phyloP scores from a whole-genome alignment of 2,113 vertebrate genomes.

The Anser cygnoides region DNA sequence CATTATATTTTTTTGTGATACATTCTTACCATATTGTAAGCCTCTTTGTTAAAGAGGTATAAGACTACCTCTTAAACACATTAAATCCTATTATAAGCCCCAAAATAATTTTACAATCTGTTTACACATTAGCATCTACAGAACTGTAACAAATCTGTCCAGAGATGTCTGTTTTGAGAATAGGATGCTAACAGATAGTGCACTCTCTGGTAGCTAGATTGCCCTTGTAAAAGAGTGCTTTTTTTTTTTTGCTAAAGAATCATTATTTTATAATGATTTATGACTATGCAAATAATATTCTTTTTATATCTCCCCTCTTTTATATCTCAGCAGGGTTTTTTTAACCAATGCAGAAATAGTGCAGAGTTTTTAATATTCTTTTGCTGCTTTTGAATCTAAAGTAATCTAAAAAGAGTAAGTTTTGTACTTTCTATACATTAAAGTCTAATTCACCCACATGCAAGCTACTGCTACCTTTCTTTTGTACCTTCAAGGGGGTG shows the following conservation, averaged over 20 bases:
- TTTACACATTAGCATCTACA: conserved; percentile 58
- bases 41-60: conserved; percentile 64
- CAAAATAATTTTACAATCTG: conserved; percentile 57
- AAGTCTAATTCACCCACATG: neutral
- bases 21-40: conserved; percentile 66
- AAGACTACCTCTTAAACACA: conserved; percentile 64
- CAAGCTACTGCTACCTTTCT: conserved; percentile 24
- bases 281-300: conserved; percentile 71
- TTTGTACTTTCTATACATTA: conserved; percentile 17
- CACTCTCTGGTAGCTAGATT: conserved; percentile 52
- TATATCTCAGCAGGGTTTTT: conserved; percentile 51
- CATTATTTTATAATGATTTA: conserved; percentile 68
- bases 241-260: conserved; percentile 57
- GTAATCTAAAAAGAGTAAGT: neutral
- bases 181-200: conserved; percentile 43
- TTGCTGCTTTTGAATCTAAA: conserved; percentile 39
- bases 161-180: conserved; percentile 61
- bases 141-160: conserved; percentile 55
- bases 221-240: conserved; percentile 61
- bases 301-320: conserved; percentile 62
- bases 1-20: conserved; percentile 71
- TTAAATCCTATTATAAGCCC: conserved; percentile 60
- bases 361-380: conserved; percentile 23
- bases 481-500: conserved; percentile 8
- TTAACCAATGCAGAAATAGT: conserved; percentile 56